Percentiles rank a stretch among this genome's conserved stretches.
These are phyloP conservation scores for Erythrolamprus reginae DNA, from an alignment of 2,113 vertebrate species.

Conservation along the genomic window DNA sequence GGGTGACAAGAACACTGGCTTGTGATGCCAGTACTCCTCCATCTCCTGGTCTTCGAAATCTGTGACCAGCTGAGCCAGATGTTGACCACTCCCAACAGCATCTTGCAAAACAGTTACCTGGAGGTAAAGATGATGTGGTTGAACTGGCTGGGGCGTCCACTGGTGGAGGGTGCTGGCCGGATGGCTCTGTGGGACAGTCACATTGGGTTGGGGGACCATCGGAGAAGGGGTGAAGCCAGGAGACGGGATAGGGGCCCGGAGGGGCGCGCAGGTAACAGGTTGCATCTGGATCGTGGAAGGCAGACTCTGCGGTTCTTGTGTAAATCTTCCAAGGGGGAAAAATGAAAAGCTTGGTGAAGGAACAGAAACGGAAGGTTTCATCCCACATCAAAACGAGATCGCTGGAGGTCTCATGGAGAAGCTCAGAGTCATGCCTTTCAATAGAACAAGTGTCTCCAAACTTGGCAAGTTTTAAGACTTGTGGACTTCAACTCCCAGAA, in stretches of 20 bases:
- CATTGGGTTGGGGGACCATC: slow-evolving; percentile 69
- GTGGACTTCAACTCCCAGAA: too few species aligned
- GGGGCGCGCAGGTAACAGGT: slow-evolving; percentile 64
- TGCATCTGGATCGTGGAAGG: slow-evolving; percentile 64
- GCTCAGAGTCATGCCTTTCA: not conserved
- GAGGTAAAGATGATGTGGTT: slow-evolving; percentile 75
- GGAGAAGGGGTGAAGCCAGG: slow-evolving; percentile 70
- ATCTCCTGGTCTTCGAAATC: too few species aligned
- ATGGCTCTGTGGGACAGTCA: slow-evolving; percentile 68
- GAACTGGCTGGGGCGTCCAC: slow-evolving; percentile 67
- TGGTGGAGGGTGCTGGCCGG: slow-evolving; percentile 59
- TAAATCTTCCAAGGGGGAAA: slow-evolving; percentile 65
- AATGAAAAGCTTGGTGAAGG: not conserved
- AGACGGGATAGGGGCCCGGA: slow-evolving; percentile 63
- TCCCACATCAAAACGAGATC: not conserved
- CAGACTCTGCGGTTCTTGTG: slow-evolving; percentile 72
- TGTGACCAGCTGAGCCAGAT: too few species aligned
- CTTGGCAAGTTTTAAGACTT: too few species aligned
- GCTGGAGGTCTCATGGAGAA: not conserved
- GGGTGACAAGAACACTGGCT: too few species aligned
- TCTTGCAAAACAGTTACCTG: slow-evolving; percentile 58
- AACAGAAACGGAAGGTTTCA: not conserved
- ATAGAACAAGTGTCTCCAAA: too few species aligned
- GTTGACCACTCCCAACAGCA: too few species aligned
- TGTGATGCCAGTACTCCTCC: too few species aligned